Conservation (phyloP, 2,797 vertebrate genomes). For the Myotis planiceps region DNA sequence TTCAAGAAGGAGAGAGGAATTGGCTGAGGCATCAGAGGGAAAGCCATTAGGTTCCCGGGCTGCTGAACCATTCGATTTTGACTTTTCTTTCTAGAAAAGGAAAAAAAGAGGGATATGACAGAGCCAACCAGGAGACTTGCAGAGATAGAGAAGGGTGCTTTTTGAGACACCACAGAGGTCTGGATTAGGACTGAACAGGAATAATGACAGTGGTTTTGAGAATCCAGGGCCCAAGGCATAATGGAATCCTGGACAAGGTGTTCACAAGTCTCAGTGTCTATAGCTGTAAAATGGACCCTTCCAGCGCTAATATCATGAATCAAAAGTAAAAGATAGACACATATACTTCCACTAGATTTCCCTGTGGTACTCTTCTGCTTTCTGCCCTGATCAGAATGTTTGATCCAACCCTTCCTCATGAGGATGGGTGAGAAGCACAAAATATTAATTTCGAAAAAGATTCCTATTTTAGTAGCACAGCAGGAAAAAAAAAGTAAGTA, state of each 20-base stretch:
- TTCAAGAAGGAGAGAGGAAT: constrained; percentile 94
- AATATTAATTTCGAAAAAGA: not conserved
- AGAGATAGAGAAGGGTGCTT: not conserved
- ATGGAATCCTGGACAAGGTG: not conserved
- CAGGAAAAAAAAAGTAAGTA: not conserved
- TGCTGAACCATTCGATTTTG: constrained; percentile 90
- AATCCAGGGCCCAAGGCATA: not conserved
- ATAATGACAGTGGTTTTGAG: not conserved
- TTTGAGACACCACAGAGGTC: not conserved
- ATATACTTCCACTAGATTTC: not conserved
- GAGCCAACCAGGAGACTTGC: constrained; percentile 17
- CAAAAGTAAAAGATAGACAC: not conserved
- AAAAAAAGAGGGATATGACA: constrained; percentile 62
- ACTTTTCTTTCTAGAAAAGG: constrained; percentile 93
- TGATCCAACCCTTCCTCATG: not conserved
- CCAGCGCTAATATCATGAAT: not conserved
- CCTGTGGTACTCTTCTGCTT: not conserved
- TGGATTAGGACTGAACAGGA: not conserved
- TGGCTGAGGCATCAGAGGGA: constrained; percentile 91
- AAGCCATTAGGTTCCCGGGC: constrained; percentile 92
- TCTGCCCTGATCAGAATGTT: not conserved
- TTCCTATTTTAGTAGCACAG: not conserved
- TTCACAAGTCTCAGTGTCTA: not conserved
- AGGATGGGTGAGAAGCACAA: not conserved
- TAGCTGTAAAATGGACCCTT: not conserved